phyloP scores from a whole-genome alignment of 2,113 vertebrate genomes.

The Ceratotherium simum region DNA sequence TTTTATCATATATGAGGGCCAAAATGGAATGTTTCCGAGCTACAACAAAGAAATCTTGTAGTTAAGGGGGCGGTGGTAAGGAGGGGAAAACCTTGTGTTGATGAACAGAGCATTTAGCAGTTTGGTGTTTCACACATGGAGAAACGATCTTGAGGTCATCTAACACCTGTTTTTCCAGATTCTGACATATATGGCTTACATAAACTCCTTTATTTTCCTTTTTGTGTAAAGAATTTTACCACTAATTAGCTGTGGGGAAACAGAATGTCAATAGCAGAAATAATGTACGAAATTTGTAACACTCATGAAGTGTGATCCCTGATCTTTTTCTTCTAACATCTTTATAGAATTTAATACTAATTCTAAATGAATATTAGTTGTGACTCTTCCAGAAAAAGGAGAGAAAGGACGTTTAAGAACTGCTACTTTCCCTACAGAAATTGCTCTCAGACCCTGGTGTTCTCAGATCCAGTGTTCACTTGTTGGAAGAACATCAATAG shows the following conservation, averaged over 20 bases:
- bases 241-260: not conserved
- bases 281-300: not conserved
- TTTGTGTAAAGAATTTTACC: constrained; percentile 5
- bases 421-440: not conserved
- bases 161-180: constrained; percentile 42
- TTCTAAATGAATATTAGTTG: not conserved
- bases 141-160: constrained; percentile 42
- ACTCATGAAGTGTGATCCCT: not conserved
- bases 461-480: not conserved
- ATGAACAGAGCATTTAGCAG: not conserved
- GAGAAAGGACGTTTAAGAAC: not conserved
- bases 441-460: not conserved
- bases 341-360: not conserved
- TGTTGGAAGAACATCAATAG: not conserved
- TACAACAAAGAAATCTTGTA: constrained; percentile 33
- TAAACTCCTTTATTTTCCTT: constrained; percentile 22
- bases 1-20: not conserved
- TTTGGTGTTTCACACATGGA: constrained; percentile 49
- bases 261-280: not conserved
- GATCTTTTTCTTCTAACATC: not conserved
- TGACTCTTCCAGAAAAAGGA: not conserved
- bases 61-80: not conserved
- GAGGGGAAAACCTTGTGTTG: not conserved
- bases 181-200: not conserved
- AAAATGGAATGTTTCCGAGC: constrained; percentile 4